Evolutionary conservation across 2,113 vertebrate species (phyloP).

Genomic region (Gila orcuttii): DNA sequence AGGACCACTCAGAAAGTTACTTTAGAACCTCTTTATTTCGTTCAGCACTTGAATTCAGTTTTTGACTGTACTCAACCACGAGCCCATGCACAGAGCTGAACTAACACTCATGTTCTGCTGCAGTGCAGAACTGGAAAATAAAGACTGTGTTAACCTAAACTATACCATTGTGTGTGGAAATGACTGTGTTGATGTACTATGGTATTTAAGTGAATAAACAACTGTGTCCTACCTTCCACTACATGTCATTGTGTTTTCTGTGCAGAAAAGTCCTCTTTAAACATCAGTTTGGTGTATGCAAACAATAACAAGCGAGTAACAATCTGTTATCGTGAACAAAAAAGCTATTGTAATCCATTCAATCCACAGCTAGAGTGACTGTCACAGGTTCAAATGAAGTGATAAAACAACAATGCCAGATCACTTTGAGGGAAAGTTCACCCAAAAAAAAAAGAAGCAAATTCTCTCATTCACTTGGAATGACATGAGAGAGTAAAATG

Average conservation of each 20-base stretch:
- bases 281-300: neutral
- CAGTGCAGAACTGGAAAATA: conserved; percentile 57
- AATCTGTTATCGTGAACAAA: neutral
- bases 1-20: conserved; percentile 5
- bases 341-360: conserved; percentile 15
- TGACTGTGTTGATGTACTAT: conserved; percentile 77
- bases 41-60: conserved; percentile 1
- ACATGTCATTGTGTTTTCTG: conserved; percentile 16
- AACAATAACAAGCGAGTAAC: conserved; percentile 1
- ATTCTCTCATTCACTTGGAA: neutral
- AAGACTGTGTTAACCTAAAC: conserved; percentile 65
- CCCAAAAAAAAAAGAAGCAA: neutral
- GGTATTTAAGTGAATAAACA: conserved; percentile 76
- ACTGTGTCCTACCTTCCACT: conserved; percentile 63
- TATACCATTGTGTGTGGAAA: conserved; percentile 60
- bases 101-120: conserved; percentile 49
- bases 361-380: no score
- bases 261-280: neutral
- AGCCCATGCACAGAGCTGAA: conserved; percentile 52
- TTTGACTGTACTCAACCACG: conserved; percentile 19
- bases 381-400: neutral
- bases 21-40: conserved; percentile 10
- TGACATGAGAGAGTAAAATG: neutral
- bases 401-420: neutral
- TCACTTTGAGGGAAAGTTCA: neutral